These are phyloP conservation scores for Tragelaphus strepsiceros DNA, from an alignment of 2,113 vertebrate species.

Conservation along the genomic window DNA sequence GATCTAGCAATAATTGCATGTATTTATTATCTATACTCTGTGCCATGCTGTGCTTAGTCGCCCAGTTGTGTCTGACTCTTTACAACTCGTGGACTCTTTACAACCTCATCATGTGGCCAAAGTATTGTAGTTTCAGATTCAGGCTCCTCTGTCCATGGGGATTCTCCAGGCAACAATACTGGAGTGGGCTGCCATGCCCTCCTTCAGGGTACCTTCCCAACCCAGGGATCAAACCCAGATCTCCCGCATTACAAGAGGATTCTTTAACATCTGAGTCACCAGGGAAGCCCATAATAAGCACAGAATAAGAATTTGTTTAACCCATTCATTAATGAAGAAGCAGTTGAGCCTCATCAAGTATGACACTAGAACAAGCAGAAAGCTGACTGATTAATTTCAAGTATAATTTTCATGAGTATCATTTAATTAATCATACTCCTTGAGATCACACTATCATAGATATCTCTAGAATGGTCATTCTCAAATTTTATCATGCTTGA, in stretches of 20 bases:
- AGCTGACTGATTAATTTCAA: neutral
- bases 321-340: neutral
- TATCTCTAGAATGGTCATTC: neutral
- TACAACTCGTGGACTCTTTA: neutral
- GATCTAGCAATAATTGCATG: neutral
- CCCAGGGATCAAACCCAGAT: neutral
- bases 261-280: neutral
- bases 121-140: no score
- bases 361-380: neutral
- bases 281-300: neutral
- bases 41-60: accelerated
- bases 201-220: neutral
- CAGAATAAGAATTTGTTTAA: neutral
- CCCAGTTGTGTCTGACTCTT: neutral
- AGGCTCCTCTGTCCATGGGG: neutral
- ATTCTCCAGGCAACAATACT: neutral
- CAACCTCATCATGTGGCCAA: no score
- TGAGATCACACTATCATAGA: neutral
- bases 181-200: neutral
- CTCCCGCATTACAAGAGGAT: neutral
- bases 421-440: neutral
- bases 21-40: neutral
- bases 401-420: neutral
- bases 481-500: neutral
- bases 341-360: neutral